These are phyloP conservation scores for Rhinopithecus roxellana DNA, from an alignment of 2,113 vertebrate species.

Conservation along the genomic window DNA sequence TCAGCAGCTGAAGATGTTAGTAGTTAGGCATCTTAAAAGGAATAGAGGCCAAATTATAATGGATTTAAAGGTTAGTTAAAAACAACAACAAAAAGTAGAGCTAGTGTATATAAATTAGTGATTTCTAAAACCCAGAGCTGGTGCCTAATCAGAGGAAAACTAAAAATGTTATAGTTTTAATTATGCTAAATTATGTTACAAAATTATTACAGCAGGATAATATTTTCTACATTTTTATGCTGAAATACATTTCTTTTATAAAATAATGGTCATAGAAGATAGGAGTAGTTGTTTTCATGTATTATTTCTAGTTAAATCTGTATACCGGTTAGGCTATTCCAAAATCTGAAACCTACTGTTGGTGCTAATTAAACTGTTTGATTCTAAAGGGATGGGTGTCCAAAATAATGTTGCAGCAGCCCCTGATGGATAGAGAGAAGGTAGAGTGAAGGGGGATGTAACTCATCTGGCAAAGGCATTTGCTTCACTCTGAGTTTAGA, in stretches of 20 bases:
- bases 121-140: neutral
- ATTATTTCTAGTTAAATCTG: neutral
- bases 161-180: neutral
- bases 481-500: constrained; percentile 2
- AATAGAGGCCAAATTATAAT: neutral
- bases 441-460: neutral
- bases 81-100: neutral
- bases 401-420: neutral
- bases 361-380: neutral
- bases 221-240: neutral
- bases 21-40: neutral
- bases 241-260: neutral
- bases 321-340: neutral
- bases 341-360: neutral
- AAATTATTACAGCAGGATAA: neutral
- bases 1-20: neutral
- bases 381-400: neutral
- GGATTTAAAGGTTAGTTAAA: neutral
- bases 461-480: neutral
- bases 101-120: neutral
- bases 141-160: neutral
- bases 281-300: neutral
- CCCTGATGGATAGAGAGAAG: neutral
- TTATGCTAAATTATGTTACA: neutral
- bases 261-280: neutral